Base-by-base conservation (phyloP, 2,888 invertebrate species). In the Sesia bembeciformis region DNA sequence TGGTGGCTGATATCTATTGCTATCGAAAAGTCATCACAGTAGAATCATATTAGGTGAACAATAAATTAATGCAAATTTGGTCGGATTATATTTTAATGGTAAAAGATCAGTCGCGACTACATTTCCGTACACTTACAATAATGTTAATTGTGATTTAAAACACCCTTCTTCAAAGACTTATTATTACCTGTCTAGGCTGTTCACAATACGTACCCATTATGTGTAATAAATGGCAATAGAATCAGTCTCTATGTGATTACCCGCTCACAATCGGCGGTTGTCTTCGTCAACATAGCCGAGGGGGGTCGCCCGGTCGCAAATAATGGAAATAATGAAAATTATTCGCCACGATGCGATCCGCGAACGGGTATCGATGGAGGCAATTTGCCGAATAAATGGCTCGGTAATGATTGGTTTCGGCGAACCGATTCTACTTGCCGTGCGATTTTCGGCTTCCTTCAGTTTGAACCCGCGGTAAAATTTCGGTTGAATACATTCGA, bases 341-440 rank as follows among this genome's bases (percentile, higher is more conserved):
- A 79, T 75, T 70, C 72, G 73, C 67, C 64, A 71, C 74, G 64
- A 67, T 67, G 69, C 72, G 70, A 71, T 67, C 66, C 71, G 76
- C 72, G 67, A 73, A 67, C 74, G 68, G 68, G 72, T 78, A 79
- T 78, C 76, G 79, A 79, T 76, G 73, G 71, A 74, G 74, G 75
- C 79, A 82, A 80, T 83, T 81, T 78, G 72, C 67, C 67, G 74
- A 79, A 78, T 78, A 80, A 81, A 78, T 75, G 76, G 68, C 62
- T 58, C 62, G 64, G 62, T 68, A 66, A 68, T 67, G 61, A 70
- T 70, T 62, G 66, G 60, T 57, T 62, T 8, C 52, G 7, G 7
- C 52, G 52, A 46, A 50, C 38, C 50, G 50, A 39, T 50, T 50
- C 50, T 23, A 23, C 50, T 50, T 50, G 50, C 38, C 39, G 39